These are phyloP conservation scores for Setophaga petechia DNA, from an alignment of 2,113 vertebrate species.

Conservation along the genomic window DNA sequence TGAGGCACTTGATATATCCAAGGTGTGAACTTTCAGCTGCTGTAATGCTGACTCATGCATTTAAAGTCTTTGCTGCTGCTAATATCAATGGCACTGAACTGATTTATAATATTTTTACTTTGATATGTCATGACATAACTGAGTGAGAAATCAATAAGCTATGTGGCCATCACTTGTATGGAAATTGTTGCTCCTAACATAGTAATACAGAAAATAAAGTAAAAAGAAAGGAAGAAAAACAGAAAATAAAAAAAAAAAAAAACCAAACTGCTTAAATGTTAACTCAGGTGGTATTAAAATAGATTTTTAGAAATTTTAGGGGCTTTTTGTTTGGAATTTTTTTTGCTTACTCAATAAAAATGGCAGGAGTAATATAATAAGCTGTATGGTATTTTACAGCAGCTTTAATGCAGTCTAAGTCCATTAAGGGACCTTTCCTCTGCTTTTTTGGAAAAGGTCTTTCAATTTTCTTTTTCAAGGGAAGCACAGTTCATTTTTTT, in stretches of 20 bases:
- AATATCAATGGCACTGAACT: not conserved
- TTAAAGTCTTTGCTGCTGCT: not conserved
- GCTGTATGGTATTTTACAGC: not conserved
- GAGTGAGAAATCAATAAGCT: not conserved
- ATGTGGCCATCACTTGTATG: not conserved
- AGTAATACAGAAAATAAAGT: not conserved
- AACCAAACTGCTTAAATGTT: not conserved
- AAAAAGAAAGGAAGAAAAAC: not conserved
- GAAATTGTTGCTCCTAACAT: not conserved
- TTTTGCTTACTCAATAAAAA: conserved; percentile 23
- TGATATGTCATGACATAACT: not conserved
- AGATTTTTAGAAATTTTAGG: conserved; percentile 8
- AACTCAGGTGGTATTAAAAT: not conserved
- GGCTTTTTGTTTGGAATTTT: not conserved
- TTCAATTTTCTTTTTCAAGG: not conserved
- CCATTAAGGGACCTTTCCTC: not conserved
- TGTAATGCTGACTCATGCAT: not conserved
- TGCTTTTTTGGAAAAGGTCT: not conserved
- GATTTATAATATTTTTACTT: not conserved
- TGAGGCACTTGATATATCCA: not conserved
- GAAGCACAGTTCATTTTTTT: not conserved
- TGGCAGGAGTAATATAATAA: conserved; percentile 1
- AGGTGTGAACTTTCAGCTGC: not conserved
- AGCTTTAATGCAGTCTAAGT: not conserved
- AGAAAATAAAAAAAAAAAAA: not conserved